Conservation (phyloP, 2,888 invertebrate genomes). For the Tridacna gigas region DNA sequence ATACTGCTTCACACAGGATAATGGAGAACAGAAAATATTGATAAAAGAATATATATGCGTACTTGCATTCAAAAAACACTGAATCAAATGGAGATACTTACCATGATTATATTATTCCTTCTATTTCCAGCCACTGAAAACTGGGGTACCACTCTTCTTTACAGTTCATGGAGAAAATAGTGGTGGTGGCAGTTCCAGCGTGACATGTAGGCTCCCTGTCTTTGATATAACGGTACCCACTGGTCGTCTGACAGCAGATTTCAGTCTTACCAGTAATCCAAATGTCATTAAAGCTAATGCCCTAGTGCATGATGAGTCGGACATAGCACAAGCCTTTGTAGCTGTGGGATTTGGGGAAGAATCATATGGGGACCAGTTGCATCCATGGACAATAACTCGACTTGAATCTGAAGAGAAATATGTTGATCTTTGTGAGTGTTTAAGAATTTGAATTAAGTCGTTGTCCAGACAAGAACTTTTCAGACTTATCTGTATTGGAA, state of each 20-base stretch:
- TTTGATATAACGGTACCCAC: slow-evolving; percentile 73
- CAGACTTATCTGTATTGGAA: no score
- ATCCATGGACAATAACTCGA: slow-evolving; percentile 47
- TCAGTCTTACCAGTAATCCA: slow-evolving; percentile 70
- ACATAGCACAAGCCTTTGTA: slow-evolving; percentile 37
- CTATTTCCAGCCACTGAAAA: slow-evolving; percentile 14
- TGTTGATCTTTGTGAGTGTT: slow-evolving; percentile 5
- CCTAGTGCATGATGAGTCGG: slow-evolving; percentile 71
- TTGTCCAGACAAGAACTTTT: no score
- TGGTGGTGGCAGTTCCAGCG: slow-evolving; percentile 63
- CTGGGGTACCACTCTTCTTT: slow-evolving; percentile 70
- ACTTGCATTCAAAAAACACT: no score
- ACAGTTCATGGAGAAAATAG: slow-evolving; percentile 71
- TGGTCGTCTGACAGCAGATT: slow-evolving; percentile 68
- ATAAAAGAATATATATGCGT: no score
- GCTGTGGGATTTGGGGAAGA: slow-evolving; percentile 61
- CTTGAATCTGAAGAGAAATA: slow-evolving; percentile 7
- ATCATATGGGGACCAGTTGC: slow-evolving; percentile 62
- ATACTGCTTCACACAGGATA: no score
- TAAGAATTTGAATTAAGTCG: no score
- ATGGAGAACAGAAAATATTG: no score
- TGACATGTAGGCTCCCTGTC: slow-evolving; percentile 67
- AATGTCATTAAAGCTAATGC: slow-evolving; percentile 62
- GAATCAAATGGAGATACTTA: no score
- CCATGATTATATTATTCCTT: background rate